Base-by-base conservation (phyloP, 2,888 invertebrate genomes). In the Temnothorax ravouxi region DNA sequence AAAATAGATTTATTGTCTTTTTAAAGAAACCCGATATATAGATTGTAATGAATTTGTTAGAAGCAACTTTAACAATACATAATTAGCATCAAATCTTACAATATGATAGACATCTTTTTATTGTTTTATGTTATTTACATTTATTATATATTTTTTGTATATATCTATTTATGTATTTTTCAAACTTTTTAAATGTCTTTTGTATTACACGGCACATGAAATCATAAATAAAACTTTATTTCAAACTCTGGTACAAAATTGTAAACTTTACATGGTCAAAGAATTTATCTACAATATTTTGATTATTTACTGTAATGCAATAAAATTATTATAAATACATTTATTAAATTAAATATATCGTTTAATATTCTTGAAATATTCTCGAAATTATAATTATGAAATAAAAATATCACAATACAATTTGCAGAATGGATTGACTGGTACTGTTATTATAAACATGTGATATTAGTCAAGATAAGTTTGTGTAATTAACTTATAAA, bases 1-100 rank as follows among this genome's bases (percentile, higher is more conserved):
- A 25, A 11, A 44, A 66, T 44, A 15, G 3, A 15, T 41, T 54
- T 21, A 64, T 64, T 64, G 11, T 6, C 6, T 64, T 64, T 41
- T 15, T 3, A 41, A 41, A 25, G 9, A 25, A 13, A n/a, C 9
- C 3, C 4, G 9, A 4, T 11, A 4, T 11, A 62, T 62, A 62
- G 15, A 64, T 41, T 64, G 5, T 11, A 18, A 66, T 66, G 47
- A 66, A 66, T 47, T 66, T 66, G 15, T 18, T 66, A 66, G 3
- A 66, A 47, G 47, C 8, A 8, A 34, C 34, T 34, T 25, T 56
- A 34, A 5, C 6, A 34, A 34, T 34, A 34, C 34, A 34, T 6
- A 56, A 25, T 56, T 25, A 2, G 25, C 56, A 13, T 56, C 4
- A 13, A 56, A 25, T 56, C 25, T 56, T 25, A 56, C 1, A 34